phyloP scores from a whole-genome alignment of 1,140 invertebrate species.

The Leptinotarsa texana region DNA sequence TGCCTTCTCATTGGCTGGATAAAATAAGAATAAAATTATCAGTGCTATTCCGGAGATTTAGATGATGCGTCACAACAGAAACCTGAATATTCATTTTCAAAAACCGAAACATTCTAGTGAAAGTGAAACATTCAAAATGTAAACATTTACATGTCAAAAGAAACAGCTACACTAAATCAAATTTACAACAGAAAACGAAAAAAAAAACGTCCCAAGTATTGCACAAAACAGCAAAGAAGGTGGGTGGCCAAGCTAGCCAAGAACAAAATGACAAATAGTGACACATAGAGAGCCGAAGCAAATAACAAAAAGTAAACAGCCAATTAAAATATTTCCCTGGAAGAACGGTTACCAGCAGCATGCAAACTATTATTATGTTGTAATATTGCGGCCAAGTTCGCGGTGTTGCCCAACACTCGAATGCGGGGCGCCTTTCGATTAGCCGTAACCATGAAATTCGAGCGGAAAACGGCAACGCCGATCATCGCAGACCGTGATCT shows the following conservation, averaged over 20 bases:
- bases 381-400: slow-evolving; percentile 28
- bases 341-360: slow-evolving; percentile 20
- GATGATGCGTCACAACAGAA: neutral
- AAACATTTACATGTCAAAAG: too few species aligned
- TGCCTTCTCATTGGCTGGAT: too few species aligned
- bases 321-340: slow-evolving; percentile 21
- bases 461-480: slow-evolving; percentile 34
- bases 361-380: slow-evolving; percentile 27
- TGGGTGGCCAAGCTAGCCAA: neutral
- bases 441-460: neutral
- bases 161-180: neutral
- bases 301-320: slow-evolving; percentile 19
- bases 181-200: neutral
- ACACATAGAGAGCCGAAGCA: neutral
- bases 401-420: slow-evolving; percentile 11
- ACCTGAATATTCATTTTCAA: neutral
- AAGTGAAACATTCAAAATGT: too few species aligned
- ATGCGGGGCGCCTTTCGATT: neutral
- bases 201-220: neutral
- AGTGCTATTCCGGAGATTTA: neutral
- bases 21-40: neutral
- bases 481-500: slow-evolving; percentile 47
- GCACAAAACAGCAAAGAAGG: neutral
- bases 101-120: too few species aligned
- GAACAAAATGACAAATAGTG: slow-evolving; percentile 1